Evolutionary conservation across 2,113 vertebrate genomes (phyloP), one percentile per base, ranked within the genome.

Genomic region (Irena cyanogastra): DNA sequence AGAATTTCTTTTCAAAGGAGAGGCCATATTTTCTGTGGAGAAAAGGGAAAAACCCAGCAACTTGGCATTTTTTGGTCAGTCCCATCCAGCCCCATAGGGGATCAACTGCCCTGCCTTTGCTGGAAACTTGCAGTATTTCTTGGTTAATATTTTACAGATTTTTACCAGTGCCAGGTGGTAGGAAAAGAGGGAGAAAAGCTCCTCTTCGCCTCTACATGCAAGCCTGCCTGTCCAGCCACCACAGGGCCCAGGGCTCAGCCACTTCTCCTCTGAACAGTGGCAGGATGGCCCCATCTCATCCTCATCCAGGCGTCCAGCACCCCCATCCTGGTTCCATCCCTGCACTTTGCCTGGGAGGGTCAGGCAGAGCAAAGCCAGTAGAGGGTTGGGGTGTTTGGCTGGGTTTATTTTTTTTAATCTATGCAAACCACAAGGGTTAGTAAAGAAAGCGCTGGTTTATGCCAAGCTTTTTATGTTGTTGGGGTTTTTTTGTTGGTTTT

Each of bases 81-180:
- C 0, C 0, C 13, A 53, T 66, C 59, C 30, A 80, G 28, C 21
- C 33, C 39, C 1, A 0, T 0, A 1, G 56, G 1, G 0, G 16
- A 7, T 77, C 31, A 52, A n/a, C 66, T 54, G 30, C n/a, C 26
- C 45, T 24, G 18, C n/a, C 33, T 75, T 75, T 30, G 22, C 22
- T 68, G 69, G 35, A 84, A 85, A 41, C 6, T 57, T 87, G 39
- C 52, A 74, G 30, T 16, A 7, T 50, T 57, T 66, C 50, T 93
- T 70, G 17, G 35, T 44, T 70, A 59, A n/a, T 10, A 7, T 53
- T 65, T 76, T 74, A 23, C 37, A 53, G 28, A 30, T 21, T 83
- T 90, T 54, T 52, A 33, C 6, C 24, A 42, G 4, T 13, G 16
- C 24, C 37, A 24, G 23, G 14, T 47, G 10, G 4, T 27, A 27